These are phyloP conservation scores for Megaceryle alcyon DNA, from an alignment of 2,797 vertebrate genomes.

Conservation along the genomic window DNA sequence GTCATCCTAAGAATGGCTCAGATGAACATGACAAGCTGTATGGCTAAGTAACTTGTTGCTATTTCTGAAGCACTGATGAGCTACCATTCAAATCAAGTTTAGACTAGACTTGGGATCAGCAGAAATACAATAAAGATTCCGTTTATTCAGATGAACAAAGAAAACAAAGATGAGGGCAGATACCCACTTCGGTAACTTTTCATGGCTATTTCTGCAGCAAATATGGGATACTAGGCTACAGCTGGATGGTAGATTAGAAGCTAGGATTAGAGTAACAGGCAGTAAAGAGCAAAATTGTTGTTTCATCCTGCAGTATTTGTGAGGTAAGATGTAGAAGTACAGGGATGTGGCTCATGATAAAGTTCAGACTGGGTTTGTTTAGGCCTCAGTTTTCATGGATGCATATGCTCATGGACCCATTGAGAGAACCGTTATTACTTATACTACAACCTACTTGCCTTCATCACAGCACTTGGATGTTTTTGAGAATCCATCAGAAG, in stretches of 20 bases:
- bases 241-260: neutral
- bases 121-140: neutral
- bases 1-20: neutral
- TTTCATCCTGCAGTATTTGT: neutral
- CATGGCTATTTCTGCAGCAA: neutral
- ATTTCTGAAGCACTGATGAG: neutral
- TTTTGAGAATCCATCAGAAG: neutral
- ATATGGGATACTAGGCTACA: fast-evolving
- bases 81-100: neutral
- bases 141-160: neutral
- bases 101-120: neutral
- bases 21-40: neutral
- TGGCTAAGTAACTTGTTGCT: neutral
- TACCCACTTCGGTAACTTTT: neutral
- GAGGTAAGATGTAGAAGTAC: neutral
- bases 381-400: neutral
- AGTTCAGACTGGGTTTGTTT: neutral
- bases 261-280: neutral
- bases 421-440: neutral
- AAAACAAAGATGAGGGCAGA: neutral
- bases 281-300: neutral
- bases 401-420: neutral
- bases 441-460: neutral
- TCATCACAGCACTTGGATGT: neutral
- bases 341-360: neutral